A percentile compares a stretch with the other conserved stretches of the same genome.
phyloP scores from a whole-genome alignment of 2,888 invertebrate species.

The Cepaea hortensis region DNA sequence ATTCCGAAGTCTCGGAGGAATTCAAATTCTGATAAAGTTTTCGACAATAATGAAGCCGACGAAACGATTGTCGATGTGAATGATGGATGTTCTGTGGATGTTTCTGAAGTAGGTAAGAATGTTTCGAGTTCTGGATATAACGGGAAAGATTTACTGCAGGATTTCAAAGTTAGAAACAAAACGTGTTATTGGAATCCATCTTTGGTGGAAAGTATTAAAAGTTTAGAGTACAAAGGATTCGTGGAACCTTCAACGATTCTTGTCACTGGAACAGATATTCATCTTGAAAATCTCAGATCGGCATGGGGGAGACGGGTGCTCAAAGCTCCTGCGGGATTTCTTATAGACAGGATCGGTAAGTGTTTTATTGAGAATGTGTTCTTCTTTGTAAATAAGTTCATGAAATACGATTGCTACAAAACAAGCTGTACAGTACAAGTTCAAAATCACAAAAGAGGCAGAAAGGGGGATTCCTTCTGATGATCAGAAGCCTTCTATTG shows the following conservation, averaged over 20 bases:
- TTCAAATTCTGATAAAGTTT: constrained; percentile 18
- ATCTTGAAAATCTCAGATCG: constrained; percentile 89
- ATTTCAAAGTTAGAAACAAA: constrained; percentile 92
- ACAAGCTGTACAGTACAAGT: too few relatives aligned
- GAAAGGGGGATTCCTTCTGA: too few relatives aligned
- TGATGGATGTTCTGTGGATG: constrained; percentile 20
- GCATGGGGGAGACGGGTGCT: constrained; percentile 94
- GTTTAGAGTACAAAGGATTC: constrained; percentile 90
- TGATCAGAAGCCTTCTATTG: too few relatives aligned
- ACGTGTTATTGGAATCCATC: constrained; percentile 96
- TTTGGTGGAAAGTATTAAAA: constrained; percentile 83
- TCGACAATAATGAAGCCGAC: constrained; percentile 37
- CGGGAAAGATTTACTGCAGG: constrained; percentile 92
- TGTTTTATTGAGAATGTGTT: neutral
- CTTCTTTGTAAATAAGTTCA: neutral
- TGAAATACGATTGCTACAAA: too few relatives aligned
- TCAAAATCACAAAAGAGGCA: too few relatives aligned
- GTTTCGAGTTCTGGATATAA: constrained; percentile 52
- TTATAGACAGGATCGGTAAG: constrained; percentile 93
- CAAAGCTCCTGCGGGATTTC: constrained; percentile 92
- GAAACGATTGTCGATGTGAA: constrained; percentile 22
- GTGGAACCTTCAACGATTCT: constrained; percentile 92
- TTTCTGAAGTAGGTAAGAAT: constrained; percentile 35
- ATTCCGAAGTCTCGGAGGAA: constrained; percentile 52
- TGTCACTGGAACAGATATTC: constrained; percentile 90